Evolutionary conservation across 2,888 invertebrate genomes (phyloP), one percentile per base, ranked within the genome.

Genomic region (Sinopyrophorus schimmeli): DNA sequence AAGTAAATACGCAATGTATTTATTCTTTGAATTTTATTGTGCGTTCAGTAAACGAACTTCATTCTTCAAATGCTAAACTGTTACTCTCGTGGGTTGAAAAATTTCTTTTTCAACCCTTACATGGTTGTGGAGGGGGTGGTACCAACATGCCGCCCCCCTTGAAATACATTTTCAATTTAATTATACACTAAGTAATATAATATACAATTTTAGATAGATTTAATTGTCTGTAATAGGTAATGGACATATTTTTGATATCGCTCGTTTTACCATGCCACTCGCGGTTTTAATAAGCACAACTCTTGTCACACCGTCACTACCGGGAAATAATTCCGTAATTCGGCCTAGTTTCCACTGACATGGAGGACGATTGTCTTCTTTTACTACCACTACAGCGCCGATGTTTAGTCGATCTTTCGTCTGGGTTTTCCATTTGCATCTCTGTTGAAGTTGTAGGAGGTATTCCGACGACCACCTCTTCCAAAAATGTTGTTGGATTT

Each of bases 401-500:
- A 5, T 24, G 3, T 5, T 24, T 4, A 24, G 24, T 7, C 10
- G 24, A n/a, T n/a, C n/a, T n/a, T n/a, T n/a, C n/a, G 24, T 10
- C 9, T 24, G 5, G 9, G 24, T 24, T 24, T 24, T 24, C 40
- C 47, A 47, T 14, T 40, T 43, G 6, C 6, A 43, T 7, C 48
- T 5, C 7, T n/a, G 5, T 15, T 48, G 48, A 2, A 48, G 24
- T 15, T 42, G 24, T 3, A 15, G 12, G 2, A 48, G 17, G 24
- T 43, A 48, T 20, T 48, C 42, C 10, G 10, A 27, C 5, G 12
- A n/a, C 43, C 49, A 49, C 15, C 38, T 26, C 10, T 31, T 27
- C 49, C 43, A 49, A 24, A 53, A 55, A 26, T 57, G 47, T 11
- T 58, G 58, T 10, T 21, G 15, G 4, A 53, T 16, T 6, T 43